These are phyloP conservation scores for Cataglyphis hispanica DNA, from an alignment of 1,140 invertebrate genomes.

Conservation along the genomic window DNA sequence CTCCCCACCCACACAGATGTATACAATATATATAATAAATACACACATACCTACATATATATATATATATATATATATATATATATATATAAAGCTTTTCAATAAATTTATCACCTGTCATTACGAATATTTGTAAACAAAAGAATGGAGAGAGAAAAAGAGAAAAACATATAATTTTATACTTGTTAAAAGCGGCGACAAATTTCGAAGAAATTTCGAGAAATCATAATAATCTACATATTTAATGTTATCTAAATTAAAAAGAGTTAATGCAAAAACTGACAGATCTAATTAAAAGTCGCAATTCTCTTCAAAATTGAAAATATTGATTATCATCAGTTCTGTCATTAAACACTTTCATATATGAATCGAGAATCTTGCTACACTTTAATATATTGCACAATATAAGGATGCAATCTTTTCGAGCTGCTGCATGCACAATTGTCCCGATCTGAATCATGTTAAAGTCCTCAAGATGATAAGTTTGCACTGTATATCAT, in stretches of 20 bases:
- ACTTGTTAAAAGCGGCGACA: background rate
- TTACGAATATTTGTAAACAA: conserved; percentile 20
- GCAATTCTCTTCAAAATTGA: background rate
- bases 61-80: background rate
- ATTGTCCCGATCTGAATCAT: conserved; percentile 8
- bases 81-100: background rate
- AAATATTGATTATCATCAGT: background rate
- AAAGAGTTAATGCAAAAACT: background rate
- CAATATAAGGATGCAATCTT: background rate
- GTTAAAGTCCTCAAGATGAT: background rate
- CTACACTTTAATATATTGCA: background rate
- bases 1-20: no score
- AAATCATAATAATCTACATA: conserved; percentile 19
- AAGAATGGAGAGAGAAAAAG: no score
- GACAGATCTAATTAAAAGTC: background rate
- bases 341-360: background rate
- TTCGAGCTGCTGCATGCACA: background rate
- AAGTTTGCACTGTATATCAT: conserved; percentile 46
- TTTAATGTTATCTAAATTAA: background rate
- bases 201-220: no score
- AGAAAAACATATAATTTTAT: background rate
- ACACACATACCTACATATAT: background rate
- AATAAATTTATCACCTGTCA: conserved; percentile 28
- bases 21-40: no score
- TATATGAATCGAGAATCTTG: conserved; percentile 3